Evolutionary conservation across 2,888 invertebrate genomes (phyloP), one percentile per base, ranked within the genome.

Genomic region (Epistrophella euchroma): DNA sequence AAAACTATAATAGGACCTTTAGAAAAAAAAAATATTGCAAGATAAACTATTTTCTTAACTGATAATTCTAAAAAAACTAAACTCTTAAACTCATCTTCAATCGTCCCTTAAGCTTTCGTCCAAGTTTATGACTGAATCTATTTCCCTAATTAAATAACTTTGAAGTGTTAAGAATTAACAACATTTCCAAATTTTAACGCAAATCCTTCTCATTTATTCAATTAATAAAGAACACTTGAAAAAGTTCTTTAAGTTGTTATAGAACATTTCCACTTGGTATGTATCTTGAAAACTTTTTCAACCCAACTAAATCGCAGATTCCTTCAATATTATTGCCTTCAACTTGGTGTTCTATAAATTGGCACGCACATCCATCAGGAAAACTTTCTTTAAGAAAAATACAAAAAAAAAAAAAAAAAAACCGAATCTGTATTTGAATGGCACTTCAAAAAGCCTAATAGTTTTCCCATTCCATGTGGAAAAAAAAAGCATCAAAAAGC

Each of bases 381-480:
- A 56, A 56, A 45, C 9, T 47, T 47, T 47, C 9, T 19, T 2
- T 35, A 15, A 15, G 40, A 40, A 40, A 10, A 58, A 37, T 22
- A n/a, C 19, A 37, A 40, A 22, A 15, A 6, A 17, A 58, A 32
- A 43, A 17, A 28, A 4, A 25, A 62, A 43, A 9, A 32, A 19
- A 47, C 0, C 2, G 11, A 19, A 64, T n/a, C 28, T 28, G 28
- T 64, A 70, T 77, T 68, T 72, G 28, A 11, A 68, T 50, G 73
- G 35, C 58, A 76, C 76, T 81, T 81, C 52, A 56, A 56, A 56
- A 11, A 56, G 60, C 32, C 47, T 79, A 70, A 79, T 85, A 62
- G 80, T 85, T 76, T 70, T 81, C 68, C 43, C 73, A 86, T 85
- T 62, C 66, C 47, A 66, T 43, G 6, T n/a, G n/a, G n/a, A n/a